Evolutionary conservation across 2,797 vertebrate species (phyloP), one percentile per base, ranked within the genome.

Genomic region (Glyptemys insculpta): DNA sequence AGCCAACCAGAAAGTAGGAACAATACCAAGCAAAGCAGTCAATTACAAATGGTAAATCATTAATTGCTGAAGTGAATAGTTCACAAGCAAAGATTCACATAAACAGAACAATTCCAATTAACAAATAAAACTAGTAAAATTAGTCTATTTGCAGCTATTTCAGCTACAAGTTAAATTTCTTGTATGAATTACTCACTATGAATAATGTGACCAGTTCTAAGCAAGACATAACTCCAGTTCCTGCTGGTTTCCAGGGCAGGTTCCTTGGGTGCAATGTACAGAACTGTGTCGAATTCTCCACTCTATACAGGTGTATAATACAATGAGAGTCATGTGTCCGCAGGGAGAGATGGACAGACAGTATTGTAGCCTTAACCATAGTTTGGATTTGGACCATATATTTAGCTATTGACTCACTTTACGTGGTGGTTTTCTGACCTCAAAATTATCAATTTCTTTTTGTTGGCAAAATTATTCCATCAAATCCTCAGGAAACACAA

Each of bases 131-230:
- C 85, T 85, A 84, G 74, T 54, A 95, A 87, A 56, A 93, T 78
- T 31, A 76, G 27, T 31, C 25, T 78, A 49, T 78, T 44, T 78
- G 74, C 74, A 78, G 74, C 41, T 31, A 49, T 78, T 78, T 78
- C 12, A 27, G 29, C 27, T 37, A 4, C 44, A 50, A 74, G 57
- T 56, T 50, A 59, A 68, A 83, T 85, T 86, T 93, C 12, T 54
- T 10, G 2, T 59, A 82, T 92, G 81, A 95, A 95, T 96, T 89
- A 93, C 88, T 95, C 41, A 93, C 25, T 78, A n/a, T 0, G 0
- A 95, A 95, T 83, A 94, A 96, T 65, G 79, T 21, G 78, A 94
- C 79, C 59, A 50, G 31, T 84, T 86, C 68, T 12, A 78, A 94
- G 79, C 37, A 31, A 94, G 78, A 89, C 31, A 91, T 15, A 78